Percentiles rank a stretch among this genome's conserved stretches.
phyloP scores from a whole-genome alignment of 2,888 invertebrate genomes.

The Pammene aurita region DNA sequence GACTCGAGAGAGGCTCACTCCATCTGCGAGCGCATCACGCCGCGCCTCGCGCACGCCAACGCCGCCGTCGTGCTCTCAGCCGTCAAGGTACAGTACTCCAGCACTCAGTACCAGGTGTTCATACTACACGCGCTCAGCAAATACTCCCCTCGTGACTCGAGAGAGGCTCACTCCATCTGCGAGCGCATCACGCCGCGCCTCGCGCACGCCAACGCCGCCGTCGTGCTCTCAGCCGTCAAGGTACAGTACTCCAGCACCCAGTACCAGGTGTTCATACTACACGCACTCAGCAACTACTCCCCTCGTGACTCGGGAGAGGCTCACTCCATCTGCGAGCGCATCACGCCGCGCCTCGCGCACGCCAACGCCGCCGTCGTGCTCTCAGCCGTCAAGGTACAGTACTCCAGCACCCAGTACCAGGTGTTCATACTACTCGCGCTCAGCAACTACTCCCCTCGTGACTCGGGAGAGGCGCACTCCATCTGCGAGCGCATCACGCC shows the following conservation, averaged over 20 bases:
- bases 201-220: no score
- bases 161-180: conserved; percentile 99
- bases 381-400: conserved; percentile 81
- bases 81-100: conserved; percentile 81
- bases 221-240: conserved; percentile 91
- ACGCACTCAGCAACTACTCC: conserved; percentile 96
- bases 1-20: conserved; percentile 99
- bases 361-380: conserved; percentile 85
- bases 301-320: conserved; percentile 99
- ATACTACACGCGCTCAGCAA: conserved; percentile 92
- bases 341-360: conserved; percentile 86
- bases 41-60: conserved; percentile 58
- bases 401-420: conserved; percentile 86
- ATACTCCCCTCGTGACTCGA: conserved; percentile 97
- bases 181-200: conserved; percentile 94
- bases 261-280: conserved; percentile 95
- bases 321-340: conserved; percentile 98
- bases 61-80: conserved; percentile 56
- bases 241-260: not conserved
- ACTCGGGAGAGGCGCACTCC: conserved; percentile 98
- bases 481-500: conserved; percentile 99
- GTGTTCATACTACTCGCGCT: conserved; percentile 93
- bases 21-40: conserved; percentile 98
- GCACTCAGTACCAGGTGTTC: conserved; percentile 93
- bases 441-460: conserved; percentile 98